Percentiles rank a stretch among this genome's conserved stretches.
phyloP scores from a whole-genome alignment of 2,797 vertebrate species.

The Anas bernieri region DNA sequence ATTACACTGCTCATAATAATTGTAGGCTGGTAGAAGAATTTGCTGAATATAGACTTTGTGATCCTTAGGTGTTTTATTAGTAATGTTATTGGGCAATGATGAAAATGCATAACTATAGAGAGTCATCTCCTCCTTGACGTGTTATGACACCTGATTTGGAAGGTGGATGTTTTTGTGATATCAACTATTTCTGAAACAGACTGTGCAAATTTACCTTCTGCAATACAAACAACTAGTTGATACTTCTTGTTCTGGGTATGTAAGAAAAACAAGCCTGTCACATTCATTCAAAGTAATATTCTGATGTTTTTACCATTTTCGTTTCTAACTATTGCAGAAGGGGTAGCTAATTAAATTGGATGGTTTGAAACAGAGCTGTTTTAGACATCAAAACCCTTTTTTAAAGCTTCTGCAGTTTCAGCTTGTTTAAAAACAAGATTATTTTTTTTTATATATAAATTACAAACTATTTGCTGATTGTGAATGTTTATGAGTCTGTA shows the following conservation, averaged over 20 bases:
- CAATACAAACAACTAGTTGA: not conserved
- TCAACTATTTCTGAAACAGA: conserved; percentile 10
- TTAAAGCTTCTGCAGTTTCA: not conserved
- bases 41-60: conserved; percentile 16
- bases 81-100: not conserved
- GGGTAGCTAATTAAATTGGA: not conserved
- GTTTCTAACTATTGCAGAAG: not conserved
- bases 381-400: not conserved
- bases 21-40: conserved; percentile 13
- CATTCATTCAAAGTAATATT: not conserved
- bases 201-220: not conserved
- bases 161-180: not conserved
- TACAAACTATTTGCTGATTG: not conserved
- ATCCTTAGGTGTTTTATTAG: not conserved
- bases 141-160: not conserved
- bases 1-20: not conserved
- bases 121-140: not conserved
- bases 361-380: not conserved
- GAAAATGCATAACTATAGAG: conserved; percentile 12
- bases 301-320: not conserved
- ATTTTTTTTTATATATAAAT: not conserved
- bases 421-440: not conserved
- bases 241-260: not conserved
- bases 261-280: not conserved
- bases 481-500: not conserved